phyloP scores from a whole-genome alignment of 2,797 vertebrate species.

The Allochrocebus solatus region DNA sequence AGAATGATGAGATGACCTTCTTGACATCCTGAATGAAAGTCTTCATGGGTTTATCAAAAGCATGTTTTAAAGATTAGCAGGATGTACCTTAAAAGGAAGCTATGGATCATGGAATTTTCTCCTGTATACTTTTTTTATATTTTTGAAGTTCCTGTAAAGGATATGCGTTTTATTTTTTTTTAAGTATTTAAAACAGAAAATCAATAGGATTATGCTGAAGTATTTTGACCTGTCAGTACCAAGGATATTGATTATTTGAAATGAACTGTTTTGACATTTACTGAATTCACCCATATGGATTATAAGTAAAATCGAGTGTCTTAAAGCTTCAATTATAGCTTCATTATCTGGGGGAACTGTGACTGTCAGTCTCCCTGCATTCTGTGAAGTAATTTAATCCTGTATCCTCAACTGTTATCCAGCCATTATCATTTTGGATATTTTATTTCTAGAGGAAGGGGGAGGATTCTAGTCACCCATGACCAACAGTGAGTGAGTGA shows the following conservation, averaged over 20 bases:
- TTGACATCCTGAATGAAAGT: conserved; percentile 13
- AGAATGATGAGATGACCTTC: not conserved
- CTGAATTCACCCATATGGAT: not conserved
- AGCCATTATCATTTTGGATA: not conserved
- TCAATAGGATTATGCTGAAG: conserved; percentile 14
- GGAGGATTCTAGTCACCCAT: not conserved
- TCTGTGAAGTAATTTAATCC: conserved; percentile 26
- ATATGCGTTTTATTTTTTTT: conserved; percentile 12
- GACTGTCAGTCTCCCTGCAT: not conserved
- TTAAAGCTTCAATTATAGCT: not conserved
- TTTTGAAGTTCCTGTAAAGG: conserved; percentile 48
- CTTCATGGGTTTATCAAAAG: not conserved
- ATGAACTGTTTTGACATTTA: not conserved
- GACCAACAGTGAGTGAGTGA: not conserved
- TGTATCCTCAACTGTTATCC: not conserved
- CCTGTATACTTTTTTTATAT: not conserved
- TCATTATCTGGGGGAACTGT: not conserved
- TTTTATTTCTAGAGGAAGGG: not conserved
- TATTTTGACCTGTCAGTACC: not conserved
- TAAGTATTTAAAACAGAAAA: conserved; percentile 11
- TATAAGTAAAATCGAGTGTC: not conserved
- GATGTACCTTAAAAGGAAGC: not conserved
- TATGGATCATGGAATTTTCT: not conserved
- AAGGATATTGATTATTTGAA: conserved; percentile 7
- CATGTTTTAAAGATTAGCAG: not conserved